Base-by-base conservation (phyloP, 1,140 invertebrate species). In the Homalodisca vitripennis region DNA sequence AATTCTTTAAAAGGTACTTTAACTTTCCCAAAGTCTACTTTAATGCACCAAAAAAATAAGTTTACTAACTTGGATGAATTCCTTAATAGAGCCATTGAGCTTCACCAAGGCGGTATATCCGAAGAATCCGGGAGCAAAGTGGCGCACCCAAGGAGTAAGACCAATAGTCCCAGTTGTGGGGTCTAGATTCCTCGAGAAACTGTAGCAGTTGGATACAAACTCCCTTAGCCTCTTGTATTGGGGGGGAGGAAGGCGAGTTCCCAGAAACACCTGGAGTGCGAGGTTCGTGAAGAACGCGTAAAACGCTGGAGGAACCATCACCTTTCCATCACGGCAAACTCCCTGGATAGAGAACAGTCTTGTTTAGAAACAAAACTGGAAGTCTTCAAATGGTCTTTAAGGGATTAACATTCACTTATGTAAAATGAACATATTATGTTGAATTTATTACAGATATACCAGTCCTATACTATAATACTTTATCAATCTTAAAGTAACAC, bases 111-210 rank as follows among this genome's bases (percentile, higher is more conserved):
- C 65, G 14, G 17, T 67, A 46, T 34, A 67, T 13, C 65, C 65
- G 2, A 24, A 26, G 2, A 27, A 46, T 14, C 29, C 22, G 12
- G 65, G 65, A 13, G 48, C 41, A 1, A 67, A 34, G n/a, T 67
- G 41, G 3, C 65, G 65, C 46, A 67, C 47, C 65, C 65, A 67
- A 1, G 65, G 65, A n/a, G 65, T 67, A 1, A 67, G 22, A 29
- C 51, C 51, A 6, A 67, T 46, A 2, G 30, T 47, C 2, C 65
- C 65, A 26, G 65, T 67, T 0, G 65, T 67, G 3, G 65, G 27
- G 47, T 67, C 65, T 3, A 67, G 3, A n/a, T n/a, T 14, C 2
- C 17, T 3, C n/a, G 17, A 22, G 22, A 51, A 51, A 6, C 48
- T 51, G n/a, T n/a, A n/a, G n/a, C n/a, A n/a, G n/a, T n/a, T 51